Conservation (phyloP, 1,140 invertebrate genomes). For the Parapsyche elsis region DNA sequence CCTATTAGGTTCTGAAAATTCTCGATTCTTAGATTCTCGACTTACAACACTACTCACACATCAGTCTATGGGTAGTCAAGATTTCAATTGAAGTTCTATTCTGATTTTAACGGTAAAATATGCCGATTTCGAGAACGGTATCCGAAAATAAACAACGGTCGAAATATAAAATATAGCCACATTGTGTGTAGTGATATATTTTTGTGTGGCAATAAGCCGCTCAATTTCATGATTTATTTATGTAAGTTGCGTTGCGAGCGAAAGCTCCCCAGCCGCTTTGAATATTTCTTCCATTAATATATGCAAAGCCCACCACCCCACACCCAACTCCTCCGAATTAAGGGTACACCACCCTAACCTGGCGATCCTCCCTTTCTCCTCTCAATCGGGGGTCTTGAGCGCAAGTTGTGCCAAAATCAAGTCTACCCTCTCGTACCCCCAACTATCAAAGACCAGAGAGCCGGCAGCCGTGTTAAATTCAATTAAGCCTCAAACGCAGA, state of each 20-base stretch:
- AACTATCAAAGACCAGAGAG: slow-evolving; percentile 39
- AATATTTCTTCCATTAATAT: slow-evolving; percentile 46
- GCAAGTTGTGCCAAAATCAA: background rate
- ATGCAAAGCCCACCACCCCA: slow-evolving; percentile 41
- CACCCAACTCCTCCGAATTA: background rate
- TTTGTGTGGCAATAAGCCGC: slow-evolving; percentile 2
- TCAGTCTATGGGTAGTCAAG: too few species aligned
- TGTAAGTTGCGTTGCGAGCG: slow-evolving; percentile 1
- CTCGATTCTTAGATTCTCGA: too few species aligned
- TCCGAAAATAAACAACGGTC: too few species aligned
- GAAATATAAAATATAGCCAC: too few species aligned
- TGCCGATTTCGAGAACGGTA: too few species aligned
- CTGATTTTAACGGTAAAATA: too few species aligned
- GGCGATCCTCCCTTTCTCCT: background rate
- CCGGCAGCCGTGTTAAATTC: slow-evolving; percentile 36
- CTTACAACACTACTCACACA: too few species aligned
- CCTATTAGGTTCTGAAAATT: too few species aligned
- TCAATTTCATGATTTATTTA: slow-evolving; percentile 37
- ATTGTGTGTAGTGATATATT: background rate
- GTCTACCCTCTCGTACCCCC: background rate
- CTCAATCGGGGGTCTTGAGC: background rate
- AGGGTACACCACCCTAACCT: too few species aligned
- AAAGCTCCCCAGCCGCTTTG: slow-evolving; percentile 40
- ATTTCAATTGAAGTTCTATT: too few species aligned
- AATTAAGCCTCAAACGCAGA: slow-evolving; percentile 38